Evolutionary conservation across 2,113 vertebrate genomes (phyloP).

Genomic region (Pteruthius melanotis): DNA sequence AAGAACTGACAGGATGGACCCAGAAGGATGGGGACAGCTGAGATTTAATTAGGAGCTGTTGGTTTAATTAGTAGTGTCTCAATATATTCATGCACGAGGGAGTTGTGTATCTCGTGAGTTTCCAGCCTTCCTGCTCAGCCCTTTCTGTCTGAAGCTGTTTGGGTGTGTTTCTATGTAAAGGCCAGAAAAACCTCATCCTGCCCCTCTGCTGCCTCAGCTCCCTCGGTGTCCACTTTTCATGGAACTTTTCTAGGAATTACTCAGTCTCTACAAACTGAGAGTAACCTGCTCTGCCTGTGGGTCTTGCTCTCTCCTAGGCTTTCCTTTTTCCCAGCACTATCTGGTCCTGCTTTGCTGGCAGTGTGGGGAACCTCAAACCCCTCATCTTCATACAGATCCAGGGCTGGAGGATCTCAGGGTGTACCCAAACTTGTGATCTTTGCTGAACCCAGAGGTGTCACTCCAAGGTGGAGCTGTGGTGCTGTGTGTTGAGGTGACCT

Average conservation of each 20-base stretch:
- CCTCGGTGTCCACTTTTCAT: not conserved
- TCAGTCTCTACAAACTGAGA: not conserved
- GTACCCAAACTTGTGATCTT: not conserved
- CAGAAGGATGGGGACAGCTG: slow-evolving; percentile 24
- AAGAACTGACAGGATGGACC: not conserved
- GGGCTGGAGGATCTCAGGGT: not conserved
- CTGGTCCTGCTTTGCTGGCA: not conserved
- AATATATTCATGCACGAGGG: not conserved
- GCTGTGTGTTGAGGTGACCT: not conserved
- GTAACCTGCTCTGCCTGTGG: not conserved
- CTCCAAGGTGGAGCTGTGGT: not conserved
- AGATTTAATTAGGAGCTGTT: slow-evolving; percentile 36
- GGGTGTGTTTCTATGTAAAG: not conserved
- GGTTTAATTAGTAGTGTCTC: slow-evolving; percentile 31
- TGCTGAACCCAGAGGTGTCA: not conserved
- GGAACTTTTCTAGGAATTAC: not conserved
- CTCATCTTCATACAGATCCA: not conserved
- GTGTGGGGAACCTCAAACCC: not conserved
- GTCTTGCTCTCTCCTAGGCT: not conserved
- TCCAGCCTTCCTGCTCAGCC: not conserved
- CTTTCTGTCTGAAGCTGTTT: not conserved
- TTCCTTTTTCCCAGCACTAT: not conserved
- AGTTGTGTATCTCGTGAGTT: not conserved
- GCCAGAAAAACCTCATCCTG: not conserved
- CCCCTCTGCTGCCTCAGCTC: not conserved